Conservation (phyloP, 2,113 vertebrate genomes). For the Pluvianellus socialis region DNA sequence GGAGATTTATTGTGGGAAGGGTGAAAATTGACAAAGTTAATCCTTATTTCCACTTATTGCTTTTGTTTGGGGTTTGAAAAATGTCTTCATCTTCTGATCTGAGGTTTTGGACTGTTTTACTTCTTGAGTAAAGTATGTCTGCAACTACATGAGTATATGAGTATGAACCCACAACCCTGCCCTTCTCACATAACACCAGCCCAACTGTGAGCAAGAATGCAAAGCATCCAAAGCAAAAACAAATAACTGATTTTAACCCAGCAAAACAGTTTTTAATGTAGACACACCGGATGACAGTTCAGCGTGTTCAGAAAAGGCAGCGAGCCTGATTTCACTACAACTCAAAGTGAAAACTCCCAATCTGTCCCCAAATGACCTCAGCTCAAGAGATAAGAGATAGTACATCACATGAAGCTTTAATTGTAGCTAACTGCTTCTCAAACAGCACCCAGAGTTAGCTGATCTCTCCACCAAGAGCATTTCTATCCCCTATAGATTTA, state of each 20-base stretch:
- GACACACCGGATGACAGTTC: background rate
- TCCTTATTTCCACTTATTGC: slow-evolving; percentile 52
- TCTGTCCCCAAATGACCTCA: slow-evolving; percentile 5
- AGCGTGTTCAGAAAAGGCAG: background rate
- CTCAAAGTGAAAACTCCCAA: background rate
- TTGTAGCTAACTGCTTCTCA: background rate
- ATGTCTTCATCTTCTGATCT: slow-evolving; percentile 50
- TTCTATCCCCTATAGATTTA: background rate
- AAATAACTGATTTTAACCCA: slow-evolving; percentile 28
- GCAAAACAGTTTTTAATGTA: slow-evolving; percentile 19
- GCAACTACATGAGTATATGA: background rate
- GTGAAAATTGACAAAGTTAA: slow-evolving; percentile 49
- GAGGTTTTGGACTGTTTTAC: slow-evolving; percentile 39
- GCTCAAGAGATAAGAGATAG: background rate
- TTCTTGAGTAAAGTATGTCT: slow-evolving; percentile 46
- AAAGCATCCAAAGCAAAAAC: slow-evolving; percentile 55
- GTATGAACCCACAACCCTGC: slow-evolving; percentile 19
- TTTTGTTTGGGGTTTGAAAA: slow-evolving; percentile 57
- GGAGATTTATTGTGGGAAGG: slow-evolving; percentile 53
- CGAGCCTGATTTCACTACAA: background rate
- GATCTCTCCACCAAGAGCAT: background rate
- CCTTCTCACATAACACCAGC: slow-evolving; percentile 41
- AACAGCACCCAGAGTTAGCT: background rate
- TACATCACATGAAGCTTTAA: background rate
- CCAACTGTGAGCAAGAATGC: slow-evolving; percentile 61